Evolutionary conservation across 2,888 invertebrate genomes (phyloP).

Genomic region (Nymphalis urticae): DNA sequence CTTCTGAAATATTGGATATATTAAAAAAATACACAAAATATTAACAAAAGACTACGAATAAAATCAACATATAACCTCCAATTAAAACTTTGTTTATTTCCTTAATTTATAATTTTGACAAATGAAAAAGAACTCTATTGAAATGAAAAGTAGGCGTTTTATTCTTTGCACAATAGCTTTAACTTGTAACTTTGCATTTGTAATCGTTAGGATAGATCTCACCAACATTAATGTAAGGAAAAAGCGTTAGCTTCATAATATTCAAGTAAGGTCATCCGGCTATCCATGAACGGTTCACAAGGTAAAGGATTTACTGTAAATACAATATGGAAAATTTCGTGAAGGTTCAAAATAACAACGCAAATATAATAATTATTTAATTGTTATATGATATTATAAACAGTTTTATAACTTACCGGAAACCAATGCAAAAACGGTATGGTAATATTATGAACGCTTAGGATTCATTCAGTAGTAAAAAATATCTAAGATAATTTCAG

Average conservation of each 20-base stretch:
- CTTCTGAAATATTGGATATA: too few relatives aligned
- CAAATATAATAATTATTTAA: not conserved
- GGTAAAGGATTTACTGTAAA: conserved; percentile 43
- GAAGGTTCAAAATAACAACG: not conserved
- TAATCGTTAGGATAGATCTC: conserved; percentile 43
- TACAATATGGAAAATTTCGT: conserved; percentile 9
- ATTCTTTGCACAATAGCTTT: conserved; percentile 13
- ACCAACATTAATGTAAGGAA: conserved; percentile 58
- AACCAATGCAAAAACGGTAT: too few relatives aligned
- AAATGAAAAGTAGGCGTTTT: conserved; percentile 14
- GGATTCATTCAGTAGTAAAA: too few relatives aligned
- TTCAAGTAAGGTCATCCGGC: conserved; percentile 43
- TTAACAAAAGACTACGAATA: conserved; percentile 37
- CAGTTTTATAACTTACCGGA: too few relatives aligned
- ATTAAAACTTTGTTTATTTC: conserved; percentile 41
- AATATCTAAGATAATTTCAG: too few relatives aligned
- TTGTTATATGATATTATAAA: too few relatives aligned
- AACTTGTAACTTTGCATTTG: conserved; percentile 43
- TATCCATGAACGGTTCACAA: conserved; percentile 48
- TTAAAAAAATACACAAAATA: not conserved
- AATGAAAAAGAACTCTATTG: conserved; percentile 31
- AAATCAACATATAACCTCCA: conserved; percentile 43
- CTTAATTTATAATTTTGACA: conserved; percentile 31
- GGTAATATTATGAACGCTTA: too few relatives aligned
- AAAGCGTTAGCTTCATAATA: conserved; percentile 59